Percentiles rank a stretch among this genome's conserved stretches.
These are phyloP conservation scores for Tachypleus tridentatus DNA, from an alignment of 1,140 invertebrate species.

Conservation along the genomic window DNA sequence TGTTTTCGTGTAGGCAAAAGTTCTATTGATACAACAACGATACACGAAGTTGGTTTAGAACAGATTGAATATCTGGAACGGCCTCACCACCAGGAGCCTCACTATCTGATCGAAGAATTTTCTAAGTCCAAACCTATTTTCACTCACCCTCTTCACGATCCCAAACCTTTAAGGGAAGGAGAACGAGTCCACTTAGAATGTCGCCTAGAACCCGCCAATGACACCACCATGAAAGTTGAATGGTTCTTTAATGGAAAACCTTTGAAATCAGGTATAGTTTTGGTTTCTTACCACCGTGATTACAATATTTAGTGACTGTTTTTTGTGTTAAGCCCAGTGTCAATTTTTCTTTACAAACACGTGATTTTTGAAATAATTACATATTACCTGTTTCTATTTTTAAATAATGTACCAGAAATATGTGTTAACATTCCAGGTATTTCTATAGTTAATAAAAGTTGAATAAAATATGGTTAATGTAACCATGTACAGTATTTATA, in stretches of 20 bases:
- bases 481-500: too few relatives aligned
- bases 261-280: slow-evolving; percentile 38
- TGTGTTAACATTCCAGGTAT: too few relatives aligned
- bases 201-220: slow-evolving; percentile 71
- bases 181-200: slow-evolving; percentile 62
- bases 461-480: too few relatives aligned
- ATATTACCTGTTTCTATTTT: too few relatives aligned
- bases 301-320: slow-evolving; percentile 54
- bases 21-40: slow-evolving; percentile 64
- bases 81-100: slow-evolving; percentile 68
- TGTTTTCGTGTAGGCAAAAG: slow-evolving; percentile 38
- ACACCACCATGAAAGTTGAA: slow-evolving; percentile 76
- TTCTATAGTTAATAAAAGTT: too few relatives aligned
- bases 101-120: slow-evolving; percentile 81
- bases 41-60: slow-evolving; percentile 68
- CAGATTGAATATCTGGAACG: slow-evolving; percentile 78
- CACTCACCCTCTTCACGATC: slow-evolving; percentile 57
- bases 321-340: too few relatives aligned
- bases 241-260: slow-evolving; percentile 50
- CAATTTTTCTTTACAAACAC: too few relatives aligned
- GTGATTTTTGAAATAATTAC: too few relatives aligned
- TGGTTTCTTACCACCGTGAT: slow-evolving; percentile 45
- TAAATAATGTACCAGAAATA: too few relatives aligned
- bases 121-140: slow-evolving; percentile 87
- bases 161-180: slow-evolving; percentile 65